Evolutionary conservation across 2,113 vertebrate genomes (phyloP), one percentile per base, ranked within the genome.

Genomic region (Dasyprocta punctata): DNA sequence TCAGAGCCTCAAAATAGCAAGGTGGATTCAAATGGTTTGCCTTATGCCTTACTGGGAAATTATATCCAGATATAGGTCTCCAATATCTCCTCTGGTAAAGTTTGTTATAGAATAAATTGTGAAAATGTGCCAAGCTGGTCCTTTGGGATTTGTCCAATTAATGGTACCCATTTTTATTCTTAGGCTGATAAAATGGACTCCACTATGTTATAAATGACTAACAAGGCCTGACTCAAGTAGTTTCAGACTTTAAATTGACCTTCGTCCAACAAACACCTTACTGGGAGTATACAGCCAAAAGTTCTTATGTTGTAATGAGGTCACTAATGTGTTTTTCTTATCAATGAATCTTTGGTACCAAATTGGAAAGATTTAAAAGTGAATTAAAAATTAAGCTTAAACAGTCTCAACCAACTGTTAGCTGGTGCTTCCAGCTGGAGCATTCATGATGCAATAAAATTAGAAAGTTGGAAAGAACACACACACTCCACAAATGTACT

Each of bases 401-500:
- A 97, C 92, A 97, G 90, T 97, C 60, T 58, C 97, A 98, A 97
- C 97, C 98, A 98, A 90, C 97, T 98, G 90, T 97, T 90, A 97
- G 94, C 97, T 89, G 41, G 85, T 93, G 87, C 89, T 98, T 98
- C 98, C 97, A 98, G 98, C 97, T 98, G 97, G 96, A 98, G 33
- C 67, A 83, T 95, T 97, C 94, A 96, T 84, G 92, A 96, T 96
- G 87, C 77, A 96, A 97, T 97, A 98, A 98, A 98, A 98, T 98
- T 98, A 98, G 98, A 98, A 98, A 71, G 52, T 84, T 97, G 83
- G 63, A 86, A 98, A 97, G 95, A 98, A 98, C 98, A 97, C 47
- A 97, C 60, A 86, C 44, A 97, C 93, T 75, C 92, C 16, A 90
- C 63, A 98, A 98, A 98, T 89, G 90, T 75, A 94, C 89, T 97